Evolutionary conservation across 2,113 vertebrate genomes (phyloP).

Genomic region (Hippocampus guttulatus): DNA sequence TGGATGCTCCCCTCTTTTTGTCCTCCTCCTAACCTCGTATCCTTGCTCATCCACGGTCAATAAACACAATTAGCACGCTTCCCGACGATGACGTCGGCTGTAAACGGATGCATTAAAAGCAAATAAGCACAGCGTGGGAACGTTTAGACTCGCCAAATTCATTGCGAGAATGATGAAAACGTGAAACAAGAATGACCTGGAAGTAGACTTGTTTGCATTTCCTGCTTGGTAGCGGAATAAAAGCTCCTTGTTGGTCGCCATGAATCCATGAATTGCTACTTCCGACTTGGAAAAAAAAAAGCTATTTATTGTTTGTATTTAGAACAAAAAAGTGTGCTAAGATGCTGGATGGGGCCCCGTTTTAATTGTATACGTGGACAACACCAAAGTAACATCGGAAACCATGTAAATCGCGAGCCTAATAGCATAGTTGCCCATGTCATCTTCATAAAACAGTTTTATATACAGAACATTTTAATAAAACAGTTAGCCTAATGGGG

Average conservation of each 20-base stretch:
- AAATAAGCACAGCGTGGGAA: slow-evolving; percentile 1
- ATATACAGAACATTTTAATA: no score
- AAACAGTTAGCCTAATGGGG: no score
- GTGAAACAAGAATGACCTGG: background rate
- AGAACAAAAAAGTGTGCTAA: no score
- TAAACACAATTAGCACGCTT: background rate
- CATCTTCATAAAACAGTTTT: no score
- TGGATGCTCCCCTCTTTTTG: slow-evolving; percentile 38
- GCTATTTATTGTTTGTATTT: no score
- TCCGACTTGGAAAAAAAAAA: no score
- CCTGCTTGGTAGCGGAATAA: background rate
- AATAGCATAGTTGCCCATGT: no score
- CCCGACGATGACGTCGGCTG: background rate
- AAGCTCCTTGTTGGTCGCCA: background rate
- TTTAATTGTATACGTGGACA: no score
- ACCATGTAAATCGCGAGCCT: no score
- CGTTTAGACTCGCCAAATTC: background rate
- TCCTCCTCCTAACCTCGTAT: slow-evolving; percentile 8
- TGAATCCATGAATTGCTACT: background rate
- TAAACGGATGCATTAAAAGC: background rate
- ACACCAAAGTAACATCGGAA: no score
- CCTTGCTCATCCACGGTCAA: background rate
- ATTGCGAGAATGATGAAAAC: background rate
- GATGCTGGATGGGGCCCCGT: no score
- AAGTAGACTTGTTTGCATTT: slow-evolving; percentile 8